Percentiles rank a stretch among this genome's conserved stretches.
phyloP scores from a whole-genome alignment of 2,797 vertebrate species.

The Buceros bicornis region DNA sequence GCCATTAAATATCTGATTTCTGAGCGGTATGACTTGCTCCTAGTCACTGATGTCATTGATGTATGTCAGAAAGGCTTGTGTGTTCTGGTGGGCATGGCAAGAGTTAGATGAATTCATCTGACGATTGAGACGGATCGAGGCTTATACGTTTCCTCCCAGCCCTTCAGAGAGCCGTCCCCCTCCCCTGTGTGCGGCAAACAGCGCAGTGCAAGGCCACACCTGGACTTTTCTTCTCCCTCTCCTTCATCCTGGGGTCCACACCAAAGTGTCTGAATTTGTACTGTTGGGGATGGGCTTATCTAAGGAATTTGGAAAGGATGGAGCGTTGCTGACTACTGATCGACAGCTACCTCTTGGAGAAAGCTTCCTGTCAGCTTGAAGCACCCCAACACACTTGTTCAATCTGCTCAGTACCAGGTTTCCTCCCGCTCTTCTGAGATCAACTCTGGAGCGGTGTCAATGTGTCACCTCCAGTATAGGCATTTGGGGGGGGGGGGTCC shows the following conservation, averaged over 20 bases:
- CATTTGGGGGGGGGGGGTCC: background rate
- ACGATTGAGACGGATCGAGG: background rate
- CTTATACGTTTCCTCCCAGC: background rate
- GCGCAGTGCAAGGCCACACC: background rate
- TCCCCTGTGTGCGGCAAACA: background rate
- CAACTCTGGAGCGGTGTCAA: background rate
- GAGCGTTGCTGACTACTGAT: background rate
- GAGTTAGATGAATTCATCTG: background rate
- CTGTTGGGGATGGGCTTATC: background rate
- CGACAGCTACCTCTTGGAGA: background rate
- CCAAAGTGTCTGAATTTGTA: background rate
- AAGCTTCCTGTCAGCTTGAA: background rate
- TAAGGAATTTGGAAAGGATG: background rate
- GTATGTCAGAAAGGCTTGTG: background rate
- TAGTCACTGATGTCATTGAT: background rate
- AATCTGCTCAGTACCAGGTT: background rate
- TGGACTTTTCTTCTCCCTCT: background rate
- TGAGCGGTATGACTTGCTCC: constrained; percentile 23
- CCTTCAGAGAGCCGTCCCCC: background rate
- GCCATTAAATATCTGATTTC: constrained; percentile 46
- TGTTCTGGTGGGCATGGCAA: background rate
- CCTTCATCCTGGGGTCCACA: background rate
- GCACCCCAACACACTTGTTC: background rate
- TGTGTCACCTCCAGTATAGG: background rate
- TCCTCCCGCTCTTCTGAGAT: background rate